Base-by-base conservation (phyloP, 2,797 vertebrate species). In the Lutjanus campechanus region DNA sequence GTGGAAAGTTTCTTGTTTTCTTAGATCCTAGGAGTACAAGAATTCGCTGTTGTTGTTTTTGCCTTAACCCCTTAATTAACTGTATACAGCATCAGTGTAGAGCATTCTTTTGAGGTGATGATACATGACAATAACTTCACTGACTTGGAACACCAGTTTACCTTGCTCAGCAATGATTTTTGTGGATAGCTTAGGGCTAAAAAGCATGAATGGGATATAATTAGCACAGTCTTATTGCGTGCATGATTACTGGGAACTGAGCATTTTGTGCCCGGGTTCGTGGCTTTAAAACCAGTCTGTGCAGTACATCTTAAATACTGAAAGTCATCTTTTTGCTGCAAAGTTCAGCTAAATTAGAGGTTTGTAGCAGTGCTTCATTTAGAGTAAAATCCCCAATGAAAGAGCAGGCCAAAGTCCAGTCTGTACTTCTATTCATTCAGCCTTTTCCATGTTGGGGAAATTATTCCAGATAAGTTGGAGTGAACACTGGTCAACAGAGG, bases 341-440 rank as follows among this genome's bases (percentile, higher is more conserved):
- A n/a, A 47, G 29, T 76, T 29, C 8, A 61, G 50, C 40, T 46
- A 58, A 44, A 25, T 70, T 46, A 51, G 5, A 12, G 54, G 59
- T 58, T 65, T 25, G 19, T 2, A 25, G 60, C 17, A 13, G 29
- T 59, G 41, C 60, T 73, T 79, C 10, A 65, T 60, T 69, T 54
- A 51, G 46, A 79, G 55, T 58, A 11, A 79, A 79, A 50, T 61
- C 29, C 7, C 41, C 9, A 43, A 6, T 58, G 36, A 68, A 7
- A 46, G 50, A 46, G 7, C 16, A 53, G 56, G 55, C 54, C 58
- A 20, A 51, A 69, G 20, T 47, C 36, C 6, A 47, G 69, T 68
- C 61, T 83, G 25, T 68, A 4, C 49, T 59, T 46, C 70, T 65
- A 71, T 69, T 83, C 73, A 85, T 73, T 84, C 76, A 41, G 4